Conservation (phyloP, 2,888 invertebrate species). For the Reticulitermes lucifugus region DNA sequence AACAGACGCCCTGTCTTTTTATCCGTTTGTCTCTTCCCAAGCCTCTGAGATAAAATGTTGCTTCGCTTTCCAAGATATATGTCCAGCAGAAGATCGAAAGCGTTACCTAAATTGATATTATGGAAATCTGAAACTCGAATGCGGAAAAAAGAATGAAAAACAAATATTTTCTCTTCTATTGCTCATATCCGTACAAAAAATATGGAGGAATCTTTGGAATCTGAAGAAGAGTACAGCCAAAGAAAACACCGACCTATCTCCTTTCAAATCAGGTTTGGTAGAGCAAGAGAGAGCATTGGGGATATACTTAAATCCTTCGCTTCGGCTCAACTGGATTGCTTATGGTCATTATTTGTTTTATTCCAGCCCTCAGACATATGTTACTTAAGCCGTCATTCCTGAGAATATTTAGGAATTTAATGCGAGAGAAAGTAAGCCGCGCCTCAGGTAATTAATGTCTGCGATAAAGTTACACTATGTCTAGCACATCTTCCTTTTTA, state of each 20-base stretch:
- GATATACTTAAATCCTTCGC: too few species aligned
- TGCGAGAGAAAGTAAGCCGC: too few species aligned
- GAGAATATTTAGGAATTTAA: too few species aligned
- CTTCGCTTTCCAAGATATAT: neutral
- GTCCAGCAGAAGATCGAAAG: neutral
- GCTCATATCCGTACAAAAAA: neutral
- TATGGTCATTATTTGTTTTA: too few species aligned
- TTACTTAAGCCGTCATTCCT: too few species aligned
- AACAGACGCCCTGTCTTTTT: neutral
- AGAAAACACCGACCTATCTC: neutral
- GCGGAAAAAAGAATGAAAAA: neutral
- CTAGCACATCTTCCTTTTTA: too few species aligned
- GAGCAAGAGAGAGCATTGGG: too few species aligned
- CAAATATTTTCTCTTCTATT: constrained; percentile 10
- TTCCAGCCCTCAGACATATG: too few species aligned
- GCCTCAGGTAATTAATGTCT: too few species aligned
- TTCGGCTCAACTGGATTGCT: too few species aligned
- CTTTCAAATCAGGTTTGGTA: neutral
- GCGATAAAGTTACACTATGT: too few species aligned
- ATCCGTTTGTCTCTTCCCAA: neutral
- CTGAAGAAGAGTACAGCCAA: neutral
- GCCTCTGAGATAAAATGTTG: too few species aligned
- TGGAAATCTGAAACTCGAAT: neutral
- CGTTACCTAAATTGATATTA: constrained; percentile 15
- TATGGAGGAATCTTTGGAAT: neutral